Percentiles rank a stretch among this genome's conserved stretches.
These are phyloP conservation scores for Okamejei kenojei DNA, from an alignment of 2,797 vertebrate genomes.

Conservation along the genomic window DNA sequence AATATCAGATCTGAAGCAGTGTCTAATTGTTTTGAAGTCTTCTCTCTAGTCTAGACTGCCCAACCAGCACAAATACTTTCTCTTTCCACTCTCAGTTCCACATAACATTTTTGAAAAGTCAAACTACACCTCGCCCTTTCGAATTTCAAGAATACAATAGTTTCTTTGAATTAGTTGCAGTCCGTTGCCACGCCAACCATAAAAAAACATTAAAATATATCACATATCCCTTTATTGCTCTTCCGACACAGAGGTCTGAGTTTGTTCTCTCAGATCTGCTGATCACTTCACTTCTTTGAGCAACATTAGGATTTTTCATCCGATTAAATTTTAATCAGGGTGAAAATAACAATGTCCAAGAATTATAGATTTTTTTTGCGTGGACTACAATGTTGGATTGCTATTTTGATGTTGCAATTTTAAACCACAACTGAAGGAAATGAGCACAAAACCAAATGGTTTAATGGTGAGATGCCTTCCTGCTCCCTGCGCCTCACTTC, in stretches of 20 bases:
- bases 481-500: too few relatives aligned
- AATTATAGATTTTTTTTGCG: background rate
- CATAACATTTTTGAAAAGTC: too few relatives aligned
- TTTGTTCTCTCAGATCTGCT: background rate
- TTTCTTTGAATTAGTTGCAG: too few relatives aligned
- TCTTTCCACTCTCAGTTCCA: too few relatives aligned
- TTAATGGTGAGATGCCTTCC: background rate
- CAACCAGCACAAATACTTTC: too few relatives aligned
- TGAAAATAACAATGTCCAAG: background rate
- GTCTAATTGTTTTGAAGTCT: too few relatives aligned
- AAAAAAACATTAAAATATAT: background rate
- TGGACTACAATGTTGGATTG: background rate
- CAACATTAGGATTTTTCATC: background rate
- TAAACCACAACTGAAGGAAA: background rate
- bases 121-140: too few relatives aligned
- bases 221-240: background rate
- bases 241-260: background rate
- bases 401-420: background rate
- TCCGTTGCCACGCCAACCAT: background rate
- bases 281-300: background rate
- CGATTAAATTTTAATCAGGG: background rate
- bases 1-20: too few relatives aligned
- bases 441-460: background rate
- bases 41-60: too few relatives aligned
- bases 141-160: too few relatives aligned